Base-by-base conservation (phyloP, 2,888 invertebrate genomes). In the Agelastica alni region DNA sequence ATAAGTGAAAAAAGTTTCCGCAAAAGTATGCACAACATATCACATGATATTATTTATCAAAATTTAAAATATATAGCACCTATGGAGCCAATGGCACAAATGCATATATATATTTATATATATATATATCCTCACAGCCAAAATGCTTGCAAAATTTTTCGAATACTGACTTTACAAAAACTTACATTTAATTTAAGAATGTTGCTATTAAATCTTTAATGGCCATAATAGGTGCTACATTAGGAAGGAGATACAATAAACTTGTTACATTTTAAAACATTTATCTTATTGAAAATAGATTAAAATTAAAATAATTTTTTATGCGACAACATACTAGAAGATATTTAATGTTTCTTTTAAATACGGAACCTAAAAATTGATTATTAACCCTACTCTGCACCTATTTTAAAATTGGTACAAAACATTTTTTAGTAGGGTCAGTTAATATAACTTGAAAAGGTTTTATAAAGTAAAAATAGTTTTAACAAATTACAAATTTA, bases 41-140 rank as follows among this genome's bases (percentile, higher is more conserved):
- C 72, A 71, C 70, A 72, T 70, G 63, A 65, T 66, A 63, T 62
- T 62, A 65, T 66, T 66, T 61, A 63, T 60, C 66, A 59, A 65
- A 64, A 62, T 65, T 62, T 61, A 66, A 54, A 46, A 55, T 47
- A 54, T 56, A 60, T 64, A 74, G 69, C 74, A 76, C 74, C 75
- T 75, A 75, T 70, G 66, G 68, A 69, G 72, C 73, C 75, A 73
- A 76, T 77, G 77, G 76, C 76, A 77, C 76, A 75, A 74, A 75
- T 74, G 72, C 74, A 73, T 70, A 69, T 63, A n/a, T n/a, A n/a
- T n/a, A n/a, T n/a, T n/a, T n/a, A n/a, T n/a, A n/a, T n/a, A n/a
- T n/a, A n/a, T n/a, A n/a, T n/a, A 73, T 69, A 71, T 70, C 64
- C 71, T 75, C 76, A 76, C 76, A 76, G 76, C 76, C 76, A 72